Evolutionary conservation across 2,888 invertebrate genomes (phyloP), one percentile per base, ranked within the genome.

Genomic region (Podotricha telesiphe): DNA sequence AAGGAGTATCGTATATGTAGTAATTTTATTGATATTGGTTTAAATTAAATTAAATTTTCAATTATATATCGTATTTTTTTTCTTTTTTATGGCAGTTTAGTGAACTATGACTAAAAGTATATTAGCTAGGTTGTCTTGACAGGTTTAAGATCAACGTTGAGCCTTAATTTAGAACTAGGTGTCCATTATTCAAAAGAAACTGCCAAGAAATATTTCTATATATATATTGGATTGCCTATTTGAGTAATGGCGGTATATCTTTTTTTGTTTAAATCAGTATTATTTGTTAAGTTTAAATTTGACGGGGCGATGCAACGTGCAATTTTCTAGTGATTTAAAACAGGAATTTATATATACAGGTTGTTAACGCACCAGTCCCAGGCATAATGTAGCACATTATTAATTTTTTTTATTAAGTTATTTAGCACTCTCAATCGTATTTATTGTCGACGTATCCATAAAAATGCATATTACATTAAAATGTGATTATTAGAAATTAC

Each of bases 391-490:
- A 88, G 87, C 86, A 88, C 84, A 79, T 85, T 75, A 80, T 79
- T 80, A 81, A n/a, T n/a, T n/a, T 78, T 85, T 83, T 84, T 81
- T 77, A 78, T 86, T 86, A 85, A 86, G 83, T 88, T 86, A 87
- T 85, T 87, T 86, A 87, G 91, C 91, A 90, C 89, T 85, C 82
- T 84, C 82, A 78, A 87, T 81, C 77, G 83, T 89, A 89, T 89
- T 89, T 89, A 91, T 91, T 89, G 82, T 87, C 79, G 82, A 85
- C 83, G 81, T 80, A 81, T 82, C 79, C 86, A 85, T 86, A 86
- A 87, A 86, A 82, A 87, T 89, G 88, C 87, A 83, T 86, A 79
- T 91, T 91, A 89, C 87, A 92, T 81, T 91, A 92, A 91, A 93
- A 83, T 89, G 86, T 91, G 86, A 93, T 91, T 91, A 91, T 83